Evolutionary conservation across 2,797 vertebrate genomes (phyloP).

Genomic region (Aplochiton taeniatus): DNA sequence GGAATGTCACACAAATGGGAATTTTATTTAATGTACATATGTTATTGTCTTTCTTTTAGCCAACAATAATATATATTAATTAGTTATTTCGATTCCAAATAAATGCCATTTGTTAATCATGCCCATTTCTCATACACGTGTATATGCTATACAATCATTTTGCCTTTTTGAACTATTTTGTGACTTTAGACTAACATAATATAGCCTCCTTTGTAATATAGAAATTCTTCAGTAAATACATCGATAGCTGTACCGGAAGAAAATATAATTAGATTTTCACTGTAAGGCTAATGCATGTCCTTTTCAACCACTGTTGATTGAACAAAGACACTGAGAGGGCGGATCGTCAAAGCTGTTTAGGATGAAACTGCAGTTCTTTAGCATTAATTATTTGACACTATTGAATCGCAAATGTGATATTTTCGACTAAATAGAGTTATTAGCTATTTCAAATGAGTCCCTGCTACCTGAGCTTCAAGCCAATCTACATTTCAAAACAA

Average conservation of each 20-base stretch:
- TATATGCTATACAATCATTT: too few species aligned
- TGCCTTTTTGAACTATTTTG: too few species aligned
- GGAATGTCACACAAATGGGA: too few species aligned
- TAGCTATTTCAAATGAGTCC: constrained; percentile 40
- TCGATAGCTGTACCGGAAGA: constrained; percentile 62
- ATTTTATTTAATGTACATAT: too few species aligned
- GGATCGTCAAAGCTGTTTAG: constrained; percentile 44
- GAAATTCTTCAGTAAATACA: constrained; percentile 24
- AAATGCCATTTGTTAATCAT: too few species aligned
- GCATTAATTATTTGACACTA: constrained; percentile 44
- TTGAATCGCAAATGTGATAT: constrained; percentile 57
- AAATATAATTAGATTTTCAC: constrained; percentile 43
- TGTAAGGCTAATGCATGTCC: too few species aligned
- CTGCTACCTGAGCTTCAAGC: constrained; percentile 28
- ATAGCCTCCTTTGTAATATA: constrained; percentile 9
- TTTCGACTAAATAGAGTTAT: constrained; percentile 46
- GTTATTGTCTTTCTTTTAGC: too few species aligned
- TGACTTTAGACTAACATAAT: not conserved
- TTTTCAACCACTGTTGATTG: constrained; percentile 64
- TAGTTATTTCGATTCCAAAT: too few species aligned
- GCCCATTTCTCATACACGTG: too few species aligned
- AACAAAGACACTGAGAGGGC: constrained; percentile 71
- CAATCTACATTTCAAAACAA: constrained; percentile 55
- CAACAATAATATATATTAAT: too few species aligned
- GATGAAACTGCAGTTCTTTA: constrained; percentile 40